Base-by-base conservation (phyloP, 1,140 invertebrate genomes). In the Cherax destructor region DNA sequence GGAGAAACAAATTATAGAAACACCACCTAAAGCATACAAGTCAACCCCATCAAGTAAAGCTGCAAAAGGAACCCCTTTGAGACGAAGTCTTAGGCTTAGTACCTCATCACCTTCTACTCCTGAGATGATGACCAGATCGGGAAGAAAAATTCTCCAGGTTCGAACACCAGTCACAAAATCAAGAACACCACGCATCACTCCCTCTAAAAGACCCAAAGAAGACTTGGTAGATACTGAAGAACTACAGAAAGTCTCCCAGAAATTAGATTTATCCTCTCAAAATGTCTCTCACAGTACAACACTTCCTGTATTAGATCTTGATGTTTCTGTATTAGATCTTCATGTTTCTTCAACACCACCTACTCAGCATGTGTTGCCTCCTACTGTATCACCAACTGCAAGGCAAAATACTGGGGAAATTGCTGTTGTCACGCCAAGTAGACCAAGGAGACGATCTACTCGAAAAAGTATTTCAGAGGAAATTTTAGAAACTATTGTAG, bases 121-220 rank as follows among this genome's bases (percentile, higher is more conserved):
- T 56, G 74, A 86, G 9, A 78, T 5, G 13, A 52, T 89, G 11
- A 83, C 87, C 21, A 74, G 87, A 24, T 89, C 87, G 21, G 87
- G 87, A 41, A 83, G 87, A 16, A 89, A 89, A 79, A 41, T 89
- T 9, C 65, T 21, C 24, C 87, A 83, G 18, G 87, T 89, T 7
- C 87, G 79, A 56, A 74, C 65, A 24, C 87, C 87, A 3, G 41
- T 76, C 9, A 83, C 79, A 16, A 81, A 74, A 59, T 83, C 79
- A 50, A 56, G 47, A 18, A 76, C 79, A 49, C 5, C 49, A 49
- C 61, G 56, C 21, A 65, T 72, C 11, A 81, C 78, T 7, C 72
- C 80, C 7, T 21, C 24, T 1, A 89, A 65, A 41, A 81, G 79
- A n/a, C 59, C 79, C 9, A 83, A 41, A 72, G 76, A 69, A 65